A percentile compares a stretch with the other conserved stretches of the same genome.
phyloP scores from a whole-genome alignment of 2,888 invertebrate species.

The Parapristionchus giblindavisi region DNA sequence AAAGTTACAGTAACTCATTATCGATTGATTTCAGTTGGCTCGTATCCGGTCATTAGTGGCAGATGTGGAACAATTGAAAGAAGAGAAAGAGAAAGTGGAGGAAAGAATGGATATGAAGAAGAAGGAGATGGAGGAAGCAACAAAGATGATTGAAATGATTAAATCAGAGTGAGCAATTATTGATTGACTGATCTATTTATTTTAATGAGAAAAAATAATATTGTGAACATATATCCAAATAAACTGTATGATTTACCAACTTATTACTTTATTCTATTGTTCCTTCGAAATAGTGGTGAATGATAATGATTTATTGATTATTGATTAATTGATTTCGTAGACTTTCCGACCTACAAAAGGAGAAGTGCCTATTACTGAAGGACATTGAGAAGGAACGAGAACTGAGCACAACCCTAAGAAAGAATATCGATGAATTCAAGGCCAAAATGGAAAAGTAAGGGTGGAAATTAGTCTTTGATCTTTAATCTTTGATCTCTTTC shows the following conservation, averaged over 20 bases:
- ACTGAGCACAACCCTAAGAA: conserved; percentile 25
- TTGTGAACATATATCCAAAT: neutral
- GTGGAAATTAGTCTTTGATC: neutral
- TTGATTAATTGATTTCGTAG: too few relatives aligned
- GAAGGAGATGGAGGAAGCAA: conserved; percentile 8
- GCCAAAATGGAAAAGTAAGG: conserved; percentile 33
- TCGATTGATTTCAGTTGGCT: conserved; percentile 33
- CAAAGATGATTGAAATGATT: neutral
- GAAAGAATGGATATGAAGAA: neutral
- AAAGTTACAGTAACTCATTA: too few relatives aligned
- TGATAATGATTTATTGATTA: neutral
- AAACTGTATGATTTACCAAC: too few relatives aligned
- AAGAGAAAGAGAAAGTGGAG: conserved; percentile 21
- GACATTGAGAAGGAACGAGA: conserved; percentile 29
- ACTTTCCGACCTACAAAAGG: neutral
- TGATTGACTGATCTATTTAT: neutral
- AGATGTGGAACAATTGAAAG: conserved; percentile 21
- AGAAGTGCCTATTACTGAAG: neutral
- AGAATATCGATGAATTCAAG: conserved; percentile 37
- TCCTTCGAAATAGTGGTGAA: too few relatives aligned
- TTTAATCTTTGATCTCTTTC: neutral
- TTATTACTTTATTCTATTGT: too few relatives aligned
- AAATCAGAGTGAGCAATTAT: conserved; percentile 1
- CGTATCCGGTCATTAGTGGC: conserved; percentile 35
- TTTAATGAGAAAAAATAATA: neutral